These are phyloP conservation scores for Folsomia candida DNA, from an alignment of 2,888 invertebrate genomes.

Conservation along the genomic window DNA sequence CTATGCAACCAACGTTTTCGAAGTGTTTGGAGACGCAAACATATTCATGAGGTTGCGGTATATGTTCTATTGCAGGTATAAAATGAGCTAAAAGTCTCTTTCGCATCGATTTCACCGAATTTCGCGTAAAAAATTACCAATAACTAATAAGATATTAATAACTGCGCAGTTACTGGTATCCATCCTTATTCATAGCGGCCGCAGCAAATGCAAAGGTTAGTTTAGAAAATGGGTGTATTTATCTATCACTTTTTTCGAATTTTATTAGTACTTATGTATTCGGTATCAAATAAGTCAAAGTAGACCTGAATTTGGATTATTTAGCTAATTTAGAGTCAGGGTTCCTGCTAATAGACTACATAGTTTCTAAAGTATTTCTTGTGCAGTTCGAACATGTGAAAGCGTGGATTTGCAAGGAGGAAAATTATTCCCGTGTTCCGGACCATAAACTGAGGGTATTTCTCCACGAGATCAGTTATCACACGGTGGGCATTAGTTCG, in stretches of 20 bases:
- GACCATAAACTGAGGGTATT: background rate
- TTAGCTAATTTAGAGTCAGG: no score
- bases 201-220: background rate
- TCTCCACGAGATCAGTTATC: constrained; percentile 13
- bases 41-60: constrained; percentile 8
- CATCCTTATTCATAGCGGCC: background rate
- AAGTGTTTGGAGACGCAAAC: constrained; percentile 8
- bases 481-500: constrained; percentile 8
- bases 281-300: no score
- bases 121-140: no score
- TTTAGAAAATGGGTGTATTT: no score
- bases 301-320: no score
- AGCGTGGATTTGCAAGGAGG: constrained; percentile 13
- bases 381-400: constrained; percentile 13
- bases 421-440: constrained; percentile 6
- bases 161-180: background rate
- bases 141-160: no score
- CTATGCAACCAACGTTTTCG: background rate
- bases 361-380: background rate
- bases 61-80: constrained; percentile 9
- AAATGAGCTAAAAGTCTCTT: no score
- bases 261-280: no score
- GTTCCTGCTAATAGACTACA: no score
- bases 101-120: no score
- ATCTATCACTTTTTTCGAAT: no score